Percentiles rank a stretch among this genome's conserved stretches.
Conservation (phyloP, 2,888 invertebrate species). For the Halictus ligatus region DNA sequence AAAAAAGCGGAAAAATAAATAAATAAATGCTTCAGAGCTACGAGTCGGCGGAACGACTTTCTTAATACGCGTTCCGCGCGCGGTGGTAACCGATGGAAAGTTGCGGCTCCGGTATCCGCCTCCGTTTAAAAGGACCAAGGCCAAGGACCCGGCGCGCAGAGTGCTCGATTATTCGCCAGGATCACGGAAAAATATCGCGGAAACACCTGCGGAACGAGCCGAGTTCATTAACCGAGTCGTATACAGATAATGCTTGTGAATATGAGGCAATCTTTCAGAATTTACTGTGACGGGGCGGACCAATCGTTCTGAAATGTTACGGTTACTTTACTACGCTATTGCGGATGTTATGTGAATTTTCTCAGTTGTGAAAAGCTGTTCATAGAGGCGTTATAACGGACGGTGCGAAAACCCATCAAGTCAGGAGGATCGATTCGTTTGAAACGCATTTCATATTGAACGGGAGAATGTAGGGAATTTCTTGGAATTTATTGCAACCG, state of each 20-base stretch:
- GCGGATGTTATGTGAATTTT: neutral
- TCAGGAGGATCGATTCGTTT: too few relatives aligned
- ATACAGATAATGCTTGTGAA: neutral
- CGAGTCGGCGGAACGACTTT: neutral
- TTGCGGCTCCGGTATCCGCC: neutral
- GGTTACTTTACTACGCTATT: neutral
- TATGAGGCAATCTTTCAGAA: neutral
- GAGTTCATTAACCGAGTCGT: neutral
- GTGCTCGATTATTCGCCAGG: neutral
- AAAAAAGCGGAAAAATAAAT: neutral
- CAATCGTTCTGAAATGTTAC: neutral
- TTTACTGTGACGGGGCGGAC: neutral
- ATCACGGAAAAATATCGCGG: neutral
- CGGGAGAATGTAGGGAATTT: too few relatives aligned
- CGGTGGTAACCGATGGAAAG: conserved; percentile 1
- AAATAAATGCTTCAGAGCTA: neutral
- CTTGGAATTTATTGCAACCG: too few relatives aligned
- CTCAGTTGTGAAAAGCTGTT: too few relatives aligned
- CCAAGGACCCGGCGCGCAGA: neutral
- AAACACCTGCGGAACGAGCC: neutral
- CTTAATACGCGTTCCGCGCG: conserved; percentile 1
- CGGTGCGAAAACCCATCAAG: too few relatives aligned
- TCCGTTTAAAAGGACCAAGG: neutral
- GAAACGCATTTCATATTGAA: too few relatives aligned
- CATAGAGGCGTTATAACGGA: too few relatives aligned